phyloP scores from a whole-genome alignment of 2,888 invertebrate species.

The Phanerotoma sp. region DNA sequence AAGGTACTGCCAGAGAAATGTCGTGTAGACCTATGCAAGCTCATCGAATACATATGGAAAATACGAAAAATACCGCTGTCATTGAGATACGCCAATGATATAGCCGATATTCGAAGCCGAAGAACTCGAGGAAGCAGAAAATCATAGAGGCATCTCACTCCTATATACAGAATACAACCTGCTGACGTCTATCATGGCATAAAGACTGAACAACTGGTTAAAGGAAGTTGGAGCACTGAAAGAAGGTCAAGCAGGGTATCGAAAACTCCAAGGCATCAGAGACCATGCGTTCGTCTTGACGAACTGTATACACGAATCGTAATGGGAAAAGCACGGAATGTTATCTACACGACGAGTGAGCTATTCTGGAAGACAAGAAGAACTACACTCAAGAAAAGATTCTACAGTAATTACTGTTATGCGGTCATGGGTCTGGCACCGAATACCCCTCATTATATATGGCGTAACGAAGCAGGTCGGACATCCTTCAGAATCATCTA shows the following conservation, averaged over 20 bases:
- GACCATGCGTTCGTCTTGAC: too few species aligned
- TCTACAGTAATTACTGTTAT: neutral
- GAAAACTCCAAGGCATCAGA: too few species aligned
- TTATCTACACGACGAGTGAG: conserved; percentile 7
- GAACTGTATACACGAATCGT: neutral
- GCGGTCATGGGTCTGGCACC: conserved; percentile 1
- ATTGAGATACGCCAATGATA: too few species aligned
- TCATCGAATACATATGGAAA: too few species aligned
- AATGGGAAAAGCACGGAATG: conserved; percentile 1
- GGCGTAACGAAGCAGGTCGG: neutral
- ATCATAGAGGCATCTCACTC: conserved; percentile 19
- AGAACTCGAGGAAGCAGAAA: conserved; percentile 4
- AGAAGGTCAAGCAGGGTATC: conserved; percentile 29
- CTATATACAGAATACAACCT: conserved; percentile 18
- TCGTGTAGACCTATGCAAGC: too few species aligned
- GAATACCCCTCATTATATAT: conserved; percentile 3
- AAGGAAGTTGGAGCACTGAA: conserved; percentile 13
- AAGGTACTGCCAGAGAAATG: too few species aligned
- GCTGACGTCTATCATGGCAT: conserved; percentile 11
- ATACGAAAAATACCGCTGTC: too few species aligned
- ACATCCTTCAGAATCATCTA: neutral
- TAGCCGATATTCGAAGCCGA: conserved; percentile 19
- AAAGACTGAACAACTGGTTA: conserved; percentile 13
- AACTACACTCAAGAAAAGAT: neutral
- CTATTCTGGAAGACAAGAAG: neutral